Evolutionary conservation across 2,888 invertebrate genomes (phyloP), one percentile per base, ranked within the genome.

Genomic region (Ennomos fuscantarius): DNA sequence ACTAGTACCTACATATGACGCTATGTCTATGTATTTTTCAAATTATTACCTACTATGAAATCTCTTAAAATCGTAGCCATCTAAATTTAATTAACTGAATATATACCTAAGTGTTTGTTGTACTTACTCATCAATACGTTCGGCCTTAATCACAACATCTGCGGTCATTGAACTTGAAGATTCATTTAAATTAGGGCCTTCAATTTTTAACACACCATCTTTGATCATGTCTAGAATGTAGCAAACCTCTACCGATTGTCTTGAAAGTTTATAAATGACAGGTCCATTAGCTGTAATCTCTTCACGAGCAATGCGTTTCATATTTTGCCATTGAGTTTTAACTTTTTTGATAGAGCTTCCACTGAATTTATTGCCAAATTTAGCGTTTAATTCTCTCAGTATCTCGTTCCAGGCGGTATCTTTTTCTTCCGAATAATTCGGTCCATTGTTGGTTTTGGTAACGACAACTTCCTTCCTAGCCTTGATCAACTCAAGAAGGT

Each of bases 281-380:
- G 80, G 66, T 1, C 89, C 89, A 40, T 85, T 81, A 12, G 77
- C 59, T 0, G 84, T 63, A 36, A 90, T 82, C 68, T 92, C 92
- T 63, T 90, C 89, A 2, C 91, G 87, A 8, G 92, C 91, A 46
- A 90, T 86, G 11, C 90, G 82, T 70, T 91, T 92, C 91, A 92
- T 92, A 61, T 92, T 92, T 66, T 92, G 92, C 92, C 92, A 92
- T 65, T 92, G 91, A 3, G 90, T 91, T 67, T 92, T 92, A 37
- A 92, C 86, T 74, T 92, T 92, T 64, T 91, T 92, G 31, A 84
- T 86, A 12, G 89, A 86, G 62, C 83, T 89, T 10, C 76, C 82
- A 41, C 74, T 73, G 69, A 92, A 92, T 66, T 92, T 92, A 51
- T 72, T 77, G 3, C 92, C 91, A 49, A 87, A 92, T 63, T 78